Evolutionary conservation across 2,113 vertebrate species (phyloP).

Genomic region (Trichomycterus rosablanca): DNA sequence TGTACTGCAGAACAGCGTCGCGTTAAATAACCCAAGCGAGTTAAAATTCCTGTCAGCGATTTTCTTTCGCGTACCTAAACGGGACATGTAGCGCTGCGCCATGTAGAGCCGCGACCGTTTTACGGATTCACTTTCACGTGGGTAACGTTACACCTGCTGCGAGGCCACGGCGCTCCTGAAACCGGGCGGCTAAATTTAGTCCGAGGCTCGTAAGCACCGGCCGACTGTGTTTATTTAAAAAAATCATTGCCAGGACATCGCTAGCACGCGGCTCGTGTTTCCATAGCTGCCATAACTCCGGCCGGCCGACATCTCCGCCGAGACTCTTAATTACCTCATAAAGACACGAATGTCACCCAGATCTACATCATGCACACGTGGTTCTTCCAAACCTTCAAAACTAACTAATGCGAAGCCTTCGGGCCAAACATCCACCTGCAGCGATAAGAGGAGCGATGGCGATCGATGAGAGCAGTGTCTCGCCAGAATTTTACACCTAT

Average conservation of each 20-base stretch:
- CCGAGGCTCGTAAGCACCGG: conserved; percentile 62
- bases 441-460: too few species aligned
- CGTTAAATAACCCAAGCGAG: conserved; percentile 12
- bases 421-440: too few species aligned
- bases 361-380: neutral
- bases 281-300: conserved; percentile 58
- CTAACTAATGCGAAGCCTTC: too few species aligned
- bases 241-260: conserved; percentile 64
- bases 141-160: conserved; percentile 53
- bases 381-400: too few species aligned
- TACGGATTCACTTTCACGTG: conserved; percentile 46
- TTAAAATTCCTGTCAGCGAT: conserved; percentile 30
- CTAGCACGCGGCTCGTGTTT: conserved; percentile 62
- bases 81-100: conserved; percentile 15
- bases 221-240: conserved; percentile 52
- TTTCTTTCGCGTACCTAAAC: conserved; percentile 27
- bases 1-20: neutral
- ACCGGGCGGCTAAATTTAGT: conserved; percentile 66
- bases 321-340: conserved; percentile 47
- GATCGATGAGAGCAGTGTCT: too few species aligned
- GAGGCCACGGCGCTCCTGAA: conserved; percentile 43
- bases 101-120: too few species aligned
- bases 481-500: too few species aligned
- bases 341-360: conserved; percentile 14
- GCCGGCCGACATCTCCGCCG: conserved; percentile 44